Conservation (phyloP, 2,113 vertebrate species). For the Rhinoderma darwinii region DNA sequence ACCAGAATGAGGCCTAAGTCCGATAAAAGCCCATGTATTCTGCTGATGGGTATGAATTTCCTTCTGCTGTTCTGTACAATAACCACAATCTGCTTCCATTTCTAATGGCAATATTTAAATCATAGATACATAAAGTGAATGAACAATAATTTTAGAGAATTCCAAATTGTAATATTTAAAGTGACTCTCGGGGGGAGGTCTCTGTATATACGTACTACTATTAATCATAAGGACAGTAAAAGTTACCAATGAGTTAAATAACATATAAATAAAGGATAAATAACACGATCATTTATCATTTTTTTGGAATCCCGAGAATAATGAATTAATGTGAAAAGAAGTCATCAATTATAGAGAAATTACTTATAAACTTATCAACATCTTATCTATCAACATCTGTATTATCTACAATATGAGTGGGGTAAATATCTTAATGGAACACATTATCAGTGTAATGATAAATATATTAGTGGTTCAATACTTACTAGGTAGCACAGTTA, state of each 20-base stretch:
- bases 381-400: not conserved
- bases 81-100: no score
- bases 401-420: not conserved
- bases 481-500: constrained; percentile 40
- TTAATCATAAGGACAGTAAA: not conserved
- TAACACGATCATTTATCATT: no score
- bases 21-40: no score
- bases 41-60: no score
- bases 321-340: not conserved
- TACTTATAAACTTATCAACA: not conserved
- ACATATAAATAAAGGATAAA: not conserved
- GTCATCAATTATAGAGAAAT: not conserved
- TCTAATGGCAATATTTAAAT: no score
- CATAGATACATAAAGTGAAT: no score
- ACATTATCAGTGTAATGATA: not conserved
- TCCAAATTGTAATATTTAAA: no score
- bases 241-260: not conserved
- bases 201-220: not conserved
- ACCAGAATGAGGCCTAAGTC: not conserved
- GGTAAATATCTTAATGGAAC: no score
- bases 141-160: no score
- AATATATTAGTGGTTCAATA: not conserved
- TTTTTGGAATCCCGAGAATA: not conserved
- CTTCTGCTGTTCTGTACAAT: no score
- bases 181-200: no score